Conservation (phyloP, 2,797 vertebrate genomes). For the Pygocentrus nattereri region DNA sequence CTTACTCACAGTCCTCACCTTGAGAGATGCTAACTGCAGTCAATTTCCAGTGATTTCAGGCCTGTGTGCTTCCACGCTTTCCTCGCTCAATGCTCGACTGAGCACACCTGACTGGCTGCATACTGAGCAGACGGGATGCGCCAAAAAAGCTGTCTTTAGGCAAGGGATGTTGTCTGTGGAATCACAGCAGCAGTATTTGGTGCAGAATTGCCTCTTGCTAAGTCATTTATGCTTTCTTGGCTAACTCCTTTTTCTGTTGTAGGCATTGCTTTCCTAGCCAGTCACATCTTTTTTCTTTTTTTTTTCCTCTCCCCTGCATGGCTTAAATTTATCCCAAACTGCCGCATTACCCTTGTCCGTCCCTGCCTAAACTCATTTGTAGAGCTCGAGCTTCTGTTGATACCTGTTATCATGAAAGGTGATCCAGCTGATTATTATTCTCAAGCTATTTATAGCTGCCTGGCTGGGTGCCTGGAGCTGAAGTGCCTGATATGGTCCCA, state of each 20-base stretch:
- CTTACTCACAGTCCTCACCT: conserved; percentile 20
- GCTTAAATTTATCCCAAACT: not conserved
- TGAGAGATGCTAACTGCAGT: conserved; percentile 60
- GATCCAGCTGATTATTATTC: conserved; percentile 57
- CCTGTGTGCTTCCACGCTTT: conserved; percentile 23
- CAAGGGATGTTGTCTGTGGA: not conserved
- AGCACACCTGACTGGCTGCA: conserved; percentile 53
- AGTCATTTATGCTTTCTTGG: not conserved
- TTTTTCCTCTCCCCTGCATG: too few species aligned
- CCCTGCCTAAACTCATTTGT: not conserved
- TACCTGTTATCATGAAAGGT: conserved; percentile 47
- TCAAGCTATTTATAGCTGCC: conserved; percentile 64
- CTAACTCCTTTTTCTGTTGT: not conserved
- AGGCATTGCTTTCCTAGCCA: not conserved
- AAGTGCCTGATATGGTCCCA: conserved; percentile 52
- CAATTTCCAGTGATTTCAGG: conserved; percentile 49
- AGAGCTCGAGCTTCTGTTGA: conserved; percentile 5
- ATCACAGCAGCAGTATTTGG: not conserved
- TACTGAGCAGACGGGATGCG: conserved; percentile 44
- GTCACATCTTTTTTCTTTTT: not conserved
- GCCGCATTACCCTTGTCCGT: not conserved
- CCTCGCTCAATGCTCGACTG: conserved; percentile 50
- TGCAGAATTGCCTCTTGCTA: not conserved
- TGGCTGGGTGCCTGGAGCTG: conserved; percentile 62
- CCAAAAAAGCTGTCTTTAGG: not conserved